Conservation (phyloP, 2,888 invertebrate genomes). For the Ormyrus thymus region DNA sequence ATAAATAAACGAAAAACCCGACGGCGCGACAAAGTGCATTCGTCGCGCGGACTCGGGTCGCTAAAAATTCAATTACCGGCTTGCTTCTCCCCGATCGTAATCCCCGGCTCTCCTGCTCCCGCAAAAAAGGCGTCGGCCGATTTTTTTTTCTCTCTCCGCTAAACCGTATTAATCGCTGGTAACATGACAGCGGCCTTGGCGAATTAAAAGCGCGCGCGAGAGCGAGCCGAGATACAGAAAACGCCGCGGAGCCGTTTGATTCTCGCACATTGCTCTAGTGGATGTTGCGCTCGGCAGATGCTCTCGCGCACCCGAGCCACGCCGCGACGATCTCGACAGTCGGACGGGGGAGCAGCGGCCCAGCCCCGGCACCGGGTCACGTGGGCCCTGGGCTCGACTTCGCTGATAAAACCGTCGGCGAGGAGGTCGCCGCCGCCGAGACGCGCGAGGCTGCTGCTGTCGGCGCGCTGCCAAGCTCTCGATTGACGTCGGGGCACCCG, state of each 20-base stretch:
- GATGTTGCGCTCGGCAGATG: background rate
- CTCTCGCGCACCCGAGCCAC: too few relatives aligned
- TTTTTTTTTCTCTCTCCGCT: constrained; percentile 8
- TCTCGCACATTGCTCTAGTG: background rate
- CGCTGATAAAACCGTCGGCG: too few relatives aligned
- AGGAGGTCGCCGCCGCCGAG: too few relatives aligned
- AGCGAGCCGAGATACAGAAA: background rate
- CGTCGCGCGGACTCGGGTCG: background rate
- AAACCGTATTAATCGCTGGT: background rate
- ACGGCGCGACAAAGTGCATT: background rate
- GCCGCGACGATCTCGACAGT: too few relatives aligned
- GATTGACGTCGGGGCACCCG: background rate
- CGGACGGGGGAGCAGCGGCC: too few relatives aligned
- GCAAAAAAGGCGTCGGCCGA: constrained; percentile 16
- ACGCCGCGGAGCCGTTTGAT: background rate
- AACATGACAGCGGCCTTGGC: constrained; percentile 9
- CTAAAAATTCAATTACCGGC: background rate
- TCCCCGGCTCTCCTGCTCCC: too few relatives aligned
- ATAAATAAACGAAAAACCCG: background rate
- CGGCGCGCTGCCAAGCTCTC: background rate
- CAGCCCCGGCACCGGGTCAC: background rate
- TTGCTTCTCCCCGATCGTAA: background rate
- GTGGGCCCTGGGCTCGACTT: background rate
- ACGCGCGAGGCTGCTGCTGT: background rate
- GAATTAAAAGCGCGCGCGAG: constrained; percentile 20